A percentile compares a stretch with the other conserved stretches of the same genome.
These are phyloP conservation scores for Morelia viridis DNA, from an alignment of 2,797 vertebrate genomes.

Conservation along the genomic window DNA sequence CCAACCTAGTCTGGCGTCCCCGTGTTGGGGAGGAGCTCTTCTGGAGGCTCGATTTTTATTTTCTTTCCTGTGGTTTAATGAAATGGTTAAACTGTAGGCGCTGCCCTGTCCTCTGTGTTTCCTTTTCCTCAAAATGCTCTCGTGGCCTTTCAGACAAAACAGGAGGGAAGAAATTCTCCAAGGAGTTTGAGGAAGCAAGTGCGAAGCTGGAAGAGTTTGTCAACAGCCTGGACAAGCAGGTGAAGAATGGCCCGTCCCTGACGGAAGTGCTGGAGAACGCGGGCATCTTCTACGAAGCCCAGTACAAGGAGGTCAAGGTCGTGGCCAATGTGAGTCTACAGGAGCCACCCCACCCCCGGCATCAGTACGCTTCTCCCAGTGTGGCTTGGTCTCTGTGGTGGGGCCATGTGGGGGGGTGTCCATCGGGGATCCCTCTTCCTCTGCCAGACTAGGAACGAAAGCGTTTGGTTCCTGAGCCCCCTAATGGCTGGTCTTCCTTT, in stretches of 20 bases:
- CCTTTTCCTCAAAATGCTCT: not conserved
- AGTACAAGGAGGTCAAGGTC: slow-evolving; percentile 98
- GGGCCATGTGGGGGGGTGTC: too few species aligned
- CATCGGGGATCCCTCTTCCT: not conserved
- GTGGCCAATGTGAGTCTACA: slow-evolving; percentile 90
- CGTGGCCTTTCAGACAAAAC: slow-evolving; percentile 86
- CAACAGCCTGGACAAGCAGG: slow-evolving; percentile 87
- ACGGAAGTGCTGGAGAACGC: slow-evolving; percentile 91
- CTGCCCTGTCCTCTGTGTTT: not conserved
- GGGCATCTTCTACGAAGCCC: slow-evolving; percentile 95
- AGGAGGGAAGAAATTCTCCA: slow-evolving; percentile 94
- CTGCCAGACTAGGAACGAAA: not conserved
- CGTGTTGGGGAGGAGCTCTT: not conserved
- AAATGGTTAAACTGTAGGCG: accelerated
- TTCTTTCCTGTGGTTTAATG: not conserved
- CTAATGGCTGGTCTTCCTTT: not conserved
- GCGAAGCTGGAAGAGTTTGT: slow-evolving; percentile 94
- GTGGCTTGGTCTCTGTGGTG: not conserved
- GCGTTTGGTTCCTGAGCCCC: not conserved
- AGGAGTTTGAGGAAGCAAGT: slow-evolving; percentile 97
- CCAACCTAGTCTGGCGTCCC: too few species aligned
- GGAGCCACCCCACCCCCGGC: accelerated
- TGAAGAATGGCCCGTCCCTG: slow-evolving; percentile 85
- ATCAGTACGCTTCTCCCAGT: not conserved
- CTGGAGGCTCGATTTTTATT: not conserved